Evolutionary conservation across 2,888 invertebrate species (phyloP).

Genomic region (Lysandra coridon): DNA sequence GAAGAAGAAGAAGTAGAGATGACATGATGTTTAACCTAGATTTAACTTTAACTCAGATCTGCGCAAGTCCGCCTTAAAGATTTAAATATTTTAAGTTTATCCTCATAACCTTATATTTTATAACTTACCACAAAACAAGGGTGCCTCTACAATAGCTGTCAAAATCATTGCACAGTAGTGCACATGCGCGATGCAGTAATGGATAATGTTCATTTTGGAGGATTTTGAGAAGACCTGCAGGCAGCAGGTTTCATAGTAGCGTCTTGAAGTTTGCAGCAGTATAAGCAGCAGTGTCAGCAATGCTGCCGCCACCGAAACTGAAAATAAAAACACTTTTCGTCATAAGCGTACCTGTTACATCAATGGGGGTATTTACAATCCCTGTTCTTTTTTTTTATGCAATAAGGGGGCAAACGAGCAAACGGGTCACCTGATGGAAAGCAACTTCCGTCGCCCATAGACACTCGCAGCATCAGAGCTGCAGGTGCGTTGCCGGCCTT

Average conservation of each 20-base stretch:
- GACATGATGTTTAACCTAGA: no score
- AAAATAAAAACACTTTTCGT: slow-evolving; percentile 43
- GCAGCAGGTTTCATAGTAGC: slow-evolving; percentile 90
- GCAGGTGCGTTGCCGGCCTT: no score
- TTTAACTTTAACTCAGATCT: no score
- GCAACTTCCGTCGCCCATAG: no score
- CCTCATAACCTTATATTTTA: neutral
- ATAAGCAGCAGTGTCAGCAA: slow-evolving; percentile 82
- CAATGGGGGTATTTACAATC: no score
- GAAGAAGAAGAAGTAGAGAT: no score
- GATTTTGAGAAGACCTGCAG: slow-evolving; percentile 89
- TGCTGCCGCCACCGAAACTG: slow-evolving; percentile 82
- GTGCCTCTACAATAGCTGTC: slow-evolving; percentile 85
- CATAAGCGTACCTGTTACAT: neutral
- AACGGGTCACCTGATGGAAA: no score
- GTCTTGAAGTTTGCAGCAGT: slow-evolving; percentile 84
- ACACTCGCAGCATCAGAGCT: no score
- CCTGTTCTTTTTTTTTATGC: no score
- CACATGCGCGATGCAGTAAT: slow-evolving; percentile 87
- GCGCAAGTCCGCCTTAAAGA: no score
- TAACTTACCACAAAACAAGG: slow-evolving; percentile 82
- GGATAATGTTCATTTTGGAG: slow-evolving; percentile 87
- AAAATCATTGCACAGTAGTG: slow-evolving; percentile 88
- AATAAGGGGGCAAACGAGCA: no score
- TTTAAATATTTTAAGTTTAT: no score